A percentile compares a stretch with the other conserved stretches of the same genome.
Conservation (phyloP, 1,140 invertebrate genomes). For the Pectinophora gossypiella region DNA sequence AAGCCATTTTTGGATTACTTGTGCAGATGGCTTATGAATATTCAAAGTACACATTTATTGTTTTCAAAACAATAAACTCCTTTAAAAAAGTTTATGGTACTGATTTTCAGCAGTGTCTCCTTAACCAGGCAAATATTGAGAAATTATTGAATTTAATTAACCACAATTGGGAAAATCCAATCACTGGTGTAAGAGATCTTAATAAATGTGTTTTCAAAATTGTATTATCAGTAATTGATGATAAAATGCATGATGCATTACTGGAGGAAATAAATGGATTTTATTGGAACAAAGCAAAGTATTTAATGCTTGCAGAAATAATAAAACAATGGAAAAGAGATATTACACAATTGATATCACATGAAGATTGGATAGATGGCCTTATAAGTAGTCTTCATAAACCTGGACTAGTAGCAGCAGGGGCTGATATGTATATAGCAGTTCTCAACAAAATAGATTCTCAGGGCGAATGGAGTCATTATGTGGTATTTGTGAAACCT, state of each 20-base stretch:
- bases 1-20: conserved; percentile 36
- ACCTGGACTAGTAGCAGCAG: conserved; percentile 62
- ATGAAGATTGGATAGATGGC: conserved; percentile 45
- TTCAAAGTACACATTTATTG: conserved; percentile 54
- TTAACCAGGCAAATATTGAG: conserved; percentile 34
- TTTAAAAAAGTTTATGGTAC: conserved; percentile 53
- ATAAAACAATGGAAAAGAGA: conserved; percentile 36
- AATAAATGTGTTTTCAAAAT: conserved; percentile 54
- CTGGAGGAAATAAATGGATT: conserved; percentile 51
- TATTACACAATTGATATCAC: conserved; percentile 17
- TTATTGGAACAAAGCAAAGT: conserved; percentile 72
- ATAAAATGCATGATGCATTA: conserved; percentile 29
- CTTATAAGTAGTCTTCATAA: conserved; percentile 57
- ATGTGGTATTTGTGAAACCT: conserved; percentile 41
- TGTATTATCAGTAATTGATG: conserved; percentile 34
- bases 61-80: conserved; percentile 59
- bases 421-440: conserved; percentile 64
- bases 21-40: conserved; percentile 56
- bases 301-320: conserved; percentile 61
- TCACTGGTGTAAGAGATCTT: conserved; percentile 61
- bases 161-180: conserved; percentile 71
- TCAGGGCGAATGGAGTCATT: conserved; percentile 43
- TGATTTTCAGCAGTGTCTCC: conserved; percentile 34
- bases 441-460: conserved; percentile 49
- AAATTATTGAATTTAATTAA: conserved; percentile 56